Evolutionary conservation across 2,113 vertebrate species (phyloP).

Genomic region (Etia nguti): DNA sequence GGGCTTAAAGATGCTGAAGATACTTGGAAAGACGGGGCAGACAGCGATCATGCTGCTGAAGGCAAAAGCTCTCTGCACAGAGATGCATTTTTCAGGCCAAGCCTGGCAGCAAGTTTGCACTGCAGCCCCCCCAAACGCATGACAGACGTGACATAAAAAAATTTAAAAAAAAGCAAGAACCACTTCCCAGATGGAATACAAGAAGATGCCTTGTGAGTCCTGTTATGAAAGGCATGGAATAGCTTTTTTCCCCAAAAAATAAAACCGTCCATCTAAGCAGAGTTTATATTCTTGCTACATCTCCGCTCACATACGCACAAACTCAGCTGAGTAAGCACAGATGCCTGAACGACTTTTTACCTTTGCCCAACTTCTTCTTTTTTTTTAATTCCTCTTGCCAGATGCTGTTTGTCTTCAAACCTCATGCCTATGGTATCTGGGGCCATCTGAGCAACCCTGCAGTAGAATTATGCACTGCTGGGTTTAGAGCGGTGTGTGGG

Average conservation of each 20-base stretch:
- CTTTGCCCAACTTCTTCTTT: conserved; percentile 44
- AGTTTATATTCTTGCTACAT: conserved; percentile 43
- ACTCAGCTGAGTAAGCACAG: conserved; percentile 62
- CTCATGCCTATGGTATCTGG: neutral
- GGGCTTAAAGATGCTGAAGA: conserved; percentile 31
- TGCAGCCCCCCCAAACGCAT: conserved; percentile 15
- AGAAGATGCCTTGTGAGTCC: conserved; percentile 43
- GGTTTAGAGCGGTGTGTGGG: conserved; percentile 29
- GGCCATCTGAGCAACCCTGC: conserved; percentile 38
- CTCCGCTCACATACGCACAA: conserved; percentile 10
- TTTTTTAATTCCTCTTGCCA: neutral
- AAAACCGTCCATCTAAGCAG: conserved; percentile 49
- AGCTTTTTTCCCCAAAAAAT: conserved; percentile 26
- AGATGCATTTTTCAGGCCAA: conserved; percentile 47
- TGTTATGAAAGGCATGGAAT: conserved; percentile 44
- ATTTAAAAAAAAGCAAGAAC: neutral
- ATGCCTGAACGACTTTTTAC: conserved; percentile 57
- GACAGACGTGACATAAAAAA: conserved; percentile 42
- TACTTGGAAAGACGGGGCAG: conserved; percentile 17
- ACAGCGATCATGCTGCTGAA: conserved; percentile 15
- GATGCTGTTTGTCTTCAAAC: conserved; percentile 55
- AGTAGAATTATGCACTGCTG: conserved; percentile 22
- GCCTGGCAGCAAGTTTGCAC: conserved; percentile 48
- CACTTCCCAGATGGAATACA: conserved; percentile 38
- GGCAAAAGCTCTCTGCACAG: conserved; percentile 25